Conservation (phyloP, 2,797 vertebrate genomes). For the Molossus molossus region DNA sequence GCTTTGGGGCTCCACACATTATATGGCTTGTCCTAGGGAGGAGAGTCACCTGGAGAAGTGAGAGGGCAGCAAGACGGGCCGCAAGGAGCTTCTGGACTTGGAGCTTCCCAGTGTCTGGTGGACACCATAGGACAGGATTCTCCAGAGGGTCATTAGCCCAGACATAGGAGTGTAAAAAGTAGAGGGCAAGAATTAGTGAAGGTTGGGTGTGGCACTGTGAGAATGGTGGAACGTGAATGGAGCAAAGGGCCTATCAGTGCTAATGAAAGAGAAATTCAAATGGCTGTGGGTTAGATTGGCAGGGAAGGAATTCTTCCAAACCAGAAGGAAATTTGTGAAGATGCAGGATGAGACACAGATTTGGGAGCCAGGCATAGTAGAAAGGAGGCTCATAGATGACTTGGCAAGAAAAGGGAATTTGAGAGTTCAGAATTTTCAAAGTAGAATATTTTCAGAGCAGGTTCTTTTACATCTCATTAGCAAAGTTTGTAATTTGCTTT, state of each 20-base stretch:
- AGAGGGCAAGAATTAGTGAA: not conserved
- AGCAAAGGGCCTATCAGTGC: not conserved
- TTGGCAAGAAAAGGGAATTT: constrained; percentile 28
- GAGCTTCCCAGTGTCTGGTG: not conserved
- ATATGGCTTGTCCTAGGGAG: not conserved
- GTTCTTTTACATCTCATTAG: constrained; percentile 77
- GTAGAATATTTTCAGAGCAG: constrained; percentile 61
- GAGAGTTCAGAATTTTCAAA: constrained; percentile 57
- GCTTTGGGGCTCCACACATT: not conserved
- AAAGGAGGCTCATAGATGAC: not conserved
- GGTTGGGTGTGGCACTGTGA: not conserved
- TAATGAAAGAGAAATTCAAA: not conserved
- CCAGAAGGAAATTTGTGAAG: not conserved
- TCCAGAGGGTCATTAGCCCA: not conserved
- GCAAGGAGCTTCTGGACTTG: not conserved
- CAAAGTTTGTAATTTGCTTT: constrained; percentile 80
- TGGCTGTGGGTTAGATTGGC: not conserved
- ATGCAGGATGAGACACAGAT: not conserved
- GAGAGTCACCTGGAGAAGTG: not conserved
- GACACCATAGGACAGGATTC: not conserved
- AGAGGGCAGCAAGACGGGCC: not conserved
- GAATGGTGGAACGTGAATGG: not conserved
- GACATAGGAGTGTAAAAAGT: not conserved
- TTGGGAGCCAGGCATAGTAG: not conserved
- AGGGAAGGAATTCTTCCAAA: constrained; percentile 36